Percentiles rank a stretch among this genome's conserved stretches.
phyloP scores from a whole-genome alignment of 2,113 vertebrate species.

The Machaerirhynchus nigripectus region DNA sequence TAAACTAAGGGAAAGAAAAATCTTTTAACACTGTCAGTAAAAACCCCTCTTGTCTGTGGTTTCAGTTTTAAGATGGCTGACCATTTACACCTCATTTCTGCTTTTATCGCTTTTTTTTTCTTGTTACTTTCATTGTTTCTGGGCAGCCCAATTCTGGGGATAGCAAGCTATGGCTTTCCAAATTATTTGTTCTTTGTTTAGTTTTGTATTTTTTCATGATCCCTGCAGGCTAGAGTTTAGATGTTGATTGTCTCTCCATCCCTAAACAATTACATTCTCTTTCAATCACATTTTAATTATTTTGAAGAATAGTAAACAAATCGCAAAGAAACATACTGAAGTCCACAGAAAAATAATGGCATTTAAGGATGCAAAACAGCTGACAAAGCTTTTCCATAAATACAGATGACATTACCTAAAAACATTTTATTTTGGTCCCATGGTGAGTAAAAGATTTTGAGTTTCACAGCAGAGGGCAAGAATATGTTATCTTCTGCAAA shows the following conservation, averaged over 20 bases:
- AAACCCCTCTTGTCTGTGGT: fast-evolving
- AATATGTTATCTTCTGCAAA: not conserved
- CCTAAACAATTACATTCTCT: not conserved
- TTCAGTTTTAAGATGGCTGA: not conserved
- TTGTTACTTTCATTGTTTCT: not conserved
- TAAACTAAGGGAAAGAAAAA: not conserved
- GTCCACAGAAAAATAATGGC: not conserved
- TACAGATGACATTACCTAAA: not conserved
- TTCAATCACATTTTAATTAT: not conserved
- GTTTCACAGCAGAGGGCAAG: not conserved
- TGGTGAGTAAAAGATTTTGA: not conserved
- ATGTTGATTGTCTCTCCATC: not conserved
- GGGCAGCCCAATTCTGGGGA: not conserved
- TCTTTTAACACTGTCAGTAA: not conserved
- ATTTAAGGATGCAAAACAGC: not conserved
- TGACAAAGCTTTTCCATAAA: not conserved
- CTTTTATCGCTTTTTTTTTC: not conserved
- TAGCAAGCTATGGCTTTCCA: not conserved
- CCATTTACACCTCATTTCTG: not conserved
- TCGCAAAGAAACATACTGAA: not conserved
- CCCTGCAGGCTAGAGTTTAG: not conserved
- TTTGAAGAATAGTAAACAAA: not conserved
- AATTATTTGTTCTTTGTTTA: not conserved
- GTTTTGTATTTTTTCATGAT: not conserved
- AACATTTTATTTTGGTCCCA: not conserved